Base-by-base conservation (phyloP, 1,140 invertebrate species). In the Scaptomyza hsui region DNA sequence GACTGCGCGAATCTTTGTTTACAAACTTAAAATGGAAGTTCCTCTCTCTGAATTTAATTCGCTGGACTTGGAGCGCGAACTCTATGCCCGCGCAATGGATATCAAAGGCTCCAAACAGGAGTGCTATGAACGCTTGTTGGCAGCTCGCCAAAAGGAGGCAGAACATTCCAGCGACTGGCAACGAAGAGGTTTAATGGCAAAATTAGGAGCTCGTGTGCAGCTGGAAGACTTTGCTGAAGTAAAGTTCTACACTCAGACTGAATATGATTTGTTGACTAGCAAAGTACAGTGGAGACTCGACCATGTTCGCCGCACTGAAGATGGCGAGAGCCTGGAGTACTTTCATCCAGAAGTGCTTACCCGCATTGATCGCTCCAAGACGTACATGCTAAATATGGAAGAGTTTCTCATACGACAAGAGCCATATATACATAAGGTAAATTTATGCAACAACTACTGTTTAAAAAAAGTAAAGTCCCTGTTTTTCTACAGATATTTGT, bases 381-480 rank as follows among this genome's bases (percentile, higher is more conserved):
- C 61, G 1, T 65, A 71, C 15, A 57, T 59, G 45, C 45, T 71
- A 0, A 65, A 71, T 21, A 59, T 71, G 39, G 68, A 71, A 16
- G 52, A 71, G 19, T 64, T 65, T 7, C 7, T 71, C 21, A 61
- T 65, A 45, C 45, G 68, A 9, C 61, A 65, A 37, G 62, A 71
- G 4, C 68, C 68, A 0, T 65, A 71, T 16, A 47, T 71, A 4
- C 61, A 65, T 9, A 71, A 71, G 53, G 71, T 73, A 26, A 15
- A 9, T 0, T 1, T 3, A 15, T 24, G 1, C 56, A 37, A 45
- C 1, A 6, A 26, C 3, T 12, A 15, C 1, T 37, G 12, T 24
- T 5, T 7, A 35, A 3, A 13, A 9, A 18, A 10, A 24, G 15
- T 2, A 3, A 3, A 29, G 4, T 29, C 4, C 6, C 21, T 44